These are phyloP conservation scores for Bombus waltoni DNA, from an alignment of 1,140 invertebrate genomes.

Conservation along the genomic window DNA sequence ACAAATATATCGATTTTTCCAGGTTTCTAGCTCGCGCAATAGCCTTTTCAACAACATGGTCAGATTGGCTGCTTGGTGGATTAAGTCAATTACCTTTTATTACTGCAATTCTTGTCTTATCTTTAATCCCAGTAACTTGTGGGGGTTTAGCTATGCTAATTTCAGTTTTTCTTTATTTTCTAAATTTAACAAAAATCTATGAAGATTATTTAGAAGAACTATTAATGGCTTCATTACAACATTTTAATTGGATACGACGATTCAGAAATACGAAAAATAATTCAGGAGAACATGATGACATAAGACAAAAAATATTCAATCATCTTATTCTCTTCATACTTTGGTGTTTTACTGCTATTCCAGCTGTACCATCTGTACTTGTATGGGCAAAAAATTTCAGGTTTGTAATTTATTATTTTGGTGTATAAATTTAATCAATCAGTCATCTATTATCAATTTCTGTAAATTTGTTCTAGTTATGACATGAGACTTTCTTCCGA, in stretches of 20 bases:
- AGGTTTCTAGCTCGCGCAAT: constrained; percentile 83
- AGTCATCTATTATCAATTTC: not conserved
- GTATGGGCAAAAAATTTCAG: constrained; percentile 82
- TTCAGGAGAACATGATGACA: constrained; percentile 45
- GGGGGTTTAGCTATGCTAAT: constrained; percentile 82
- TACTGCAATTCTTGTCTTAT: constrained; percentile 80
- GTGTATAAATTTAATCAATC: too few relatives aligned
- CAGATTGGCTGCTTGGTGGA: constrained; percentile 83
- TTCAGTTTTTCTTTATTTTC: constrained; percentile 77
- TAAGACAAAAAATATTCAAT: constrained; percentile 74
- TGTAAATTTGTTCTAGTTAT: constrained; percentile 71
- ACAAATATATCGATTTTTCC: constrained; percentile 36
- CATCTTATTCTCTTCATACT: constrained; percentile 79
- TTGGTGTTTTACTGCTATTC: constrained; percentile 74
- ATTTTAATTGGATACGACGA: constrained; percentile 59
- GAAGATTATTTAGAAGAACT: constrained; percentile 89
- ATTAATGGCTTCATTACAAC: constrained; percentile 72
- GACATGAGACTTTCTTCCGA: constrained; percentile 75
- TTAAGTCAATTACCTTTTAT: constrained; percentile 83
- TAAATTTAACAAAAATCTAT: constrained; percentile 87
- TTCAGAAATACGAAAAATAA: constrained; percentile 48
- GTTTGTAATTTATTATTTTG: constrained; percentile 40
- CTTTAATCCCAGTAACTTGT: constrained; percentile 83
- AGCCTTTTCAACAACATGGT: constrained; percentile 82
- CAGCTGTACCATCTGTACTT: constrained; percentile 79